phyloP scores from a whole-genome alignment of 2,113 vertebrate genomes.

The Rhinogobius similis region DNA sequence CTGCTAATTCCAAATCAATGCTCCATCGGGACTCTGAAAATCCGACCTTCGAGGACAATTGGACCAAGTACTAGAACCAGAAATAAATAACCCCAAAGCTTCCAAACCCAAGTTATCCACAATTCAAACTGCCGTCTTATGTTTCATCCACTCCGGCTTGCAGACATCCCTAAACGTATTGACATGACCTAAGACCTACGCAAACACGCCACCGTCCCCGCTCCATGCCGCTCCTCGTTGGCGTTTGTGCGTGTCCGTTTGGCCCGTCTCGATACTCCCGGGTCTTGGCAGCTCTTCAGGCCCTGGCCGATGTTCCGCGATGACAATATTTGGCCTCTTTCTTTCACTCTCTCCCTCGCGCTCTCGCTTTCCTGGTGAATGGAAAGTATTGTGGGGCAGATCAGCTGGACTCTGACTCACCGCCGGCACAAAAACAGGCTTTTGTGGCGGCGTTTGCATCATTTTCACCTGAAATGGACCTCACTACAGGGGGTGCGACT shows the following conservation, averaged over 20 bases:
- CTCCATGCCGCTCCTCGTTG: constrained; percentile 18
- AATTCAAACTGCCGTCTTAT: no score
- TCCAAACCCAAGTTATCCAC: no score
- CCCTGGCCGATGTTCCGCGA: constrained; percentile 61
- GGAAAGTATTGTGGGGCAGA: constrained; percentile 68
- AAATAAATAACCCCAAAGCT: no score
- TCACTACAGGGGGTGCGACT: no score
- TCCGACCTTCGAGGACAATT: no score
- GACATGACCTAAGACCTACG: no score
- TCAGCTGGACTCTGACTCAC: constrained; percentile 71
- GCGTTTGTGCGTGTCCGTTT: no score
- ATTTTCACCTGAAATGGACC: neutral
- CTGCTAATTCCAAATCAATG: no score
- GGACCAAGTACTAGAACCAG: no score
- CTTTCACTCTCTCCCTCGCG: neutral
- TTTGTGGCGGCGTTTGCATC: neutral
- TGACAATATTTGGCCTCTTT: constrained; percentile 70
- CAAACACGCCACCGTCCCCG: neutral
- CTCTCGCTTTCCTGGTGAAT: constrained; percentile 56
- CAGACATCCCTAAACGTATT: no score
- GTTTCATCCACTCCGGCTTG: no score
- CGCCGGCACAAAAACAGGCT: neutral
- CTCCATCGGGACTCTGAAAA: no score
- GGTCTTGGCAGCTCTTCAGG: constrained; percentile 62
- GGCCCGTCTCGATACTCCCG: constrained; percentile 60